A percentile compares a stretch with the other conserved stretches of the same genome.
These are phyloP conservation scores for Lasioglossum marginatum DNA, from an alignment of 2,888 invertebrate genomes.

Conservation along the genomic window DNA sequence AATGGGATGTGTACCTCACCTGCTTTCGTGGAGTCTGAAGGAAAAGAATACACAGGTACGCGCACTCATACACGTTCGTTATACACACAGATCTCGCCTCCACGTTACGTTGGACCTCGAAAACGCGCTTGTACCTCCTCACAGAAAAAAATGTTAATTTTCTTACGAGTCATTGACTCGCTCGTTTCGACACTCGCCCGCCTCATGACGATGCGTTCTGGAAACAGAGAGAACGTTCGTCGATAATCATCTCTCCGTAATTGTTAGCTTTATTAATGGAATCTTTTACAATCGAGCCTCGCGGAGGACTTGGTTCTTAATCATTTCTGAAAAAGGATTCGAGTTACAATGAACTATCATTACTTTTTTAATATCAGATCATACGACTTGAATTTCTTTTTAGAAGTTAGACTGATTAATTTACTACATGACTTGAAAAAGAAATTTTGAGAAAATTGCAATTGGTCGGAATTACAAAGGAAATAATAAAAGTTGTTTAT, in stretches of 20 bases:
- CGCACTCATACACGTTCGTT: neutral
- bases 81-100: neutral
- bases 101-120: constrained; percentile 16
- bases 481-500: too few relatives aligned
- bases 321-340: neutral
- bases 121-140: neutral
- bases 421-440: too few relatives aligned
- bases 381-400: too few relatives aligned
- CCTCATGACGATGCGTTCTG: constrained; percentile 2
- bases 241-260: constrained; percentile 54
- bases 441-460: too few relatives aligned
- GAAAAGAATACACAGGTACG: constrained; percentile 30
- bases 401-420: too few relatives aligned
- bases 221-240: constrained; percentile 42
- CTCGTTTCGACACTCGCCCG: constrained; percentile 12
- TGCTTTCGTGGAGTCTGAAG: constrained; percentile 49
- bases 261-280: constrained; percentile 30
- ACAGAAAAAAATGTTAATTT: constrained; percentile 37
- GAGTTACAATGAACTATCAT: too few relatives aligned
- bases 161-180: constrained; percentile 27
- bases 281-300: neutral
- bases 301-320: neutral
- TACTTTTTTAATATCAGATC: too few relatives aligned
- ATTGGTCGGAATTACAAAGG: too few relatives aligned
- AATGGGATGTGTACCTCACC: constrained; percentile 59